These are phyloP conservation scores for Drosophila lowei DNA, from an alignment of 1,140 invertebrate species.

Conservation along the genomic window DNA sequence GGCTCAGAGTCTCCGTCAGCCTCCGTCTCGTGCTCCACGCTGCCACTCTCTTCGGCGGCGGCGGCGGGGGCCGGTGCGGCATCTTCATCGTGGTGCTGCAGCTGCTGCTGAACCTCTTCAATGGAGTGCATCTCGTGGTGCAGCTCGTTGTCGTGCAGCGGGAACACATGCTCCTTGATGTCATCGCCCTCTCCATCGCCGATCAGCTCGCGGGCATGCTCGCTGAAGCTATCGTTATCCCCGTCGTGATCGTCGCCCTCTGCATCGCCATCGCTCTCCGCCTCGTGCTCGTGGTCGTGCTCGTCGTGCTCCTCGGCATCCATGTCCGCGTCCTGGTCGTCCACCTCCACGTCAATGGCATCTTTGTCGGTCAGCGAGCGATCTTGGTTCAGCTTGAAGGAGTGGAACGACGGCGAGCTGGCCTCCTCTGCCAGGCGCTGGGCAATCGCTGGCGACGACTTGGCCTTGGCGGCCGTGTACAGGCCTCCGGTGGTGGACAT, in stretches of 20 bases:
- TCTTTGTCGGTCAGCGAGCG: constrained; percentile 62
- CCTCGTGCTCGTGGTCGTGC: constrained; percentile 50
- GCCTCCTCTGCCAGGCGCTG: constrained; percentile 35
- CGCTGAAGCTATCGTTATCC: constrained; percentile 18
- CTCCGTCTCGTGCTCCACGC: constrained; percentile 48
- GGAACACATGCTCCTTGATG: constrained; percentile 74
- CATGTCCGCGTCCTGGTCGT: constrained; percentile 57
- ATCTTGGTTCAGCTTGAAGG: constrained; percentile 77
- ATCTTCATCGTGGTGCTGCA: constrained; percentile 60
- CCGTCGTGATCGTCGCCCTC: constrained; percentile 37
- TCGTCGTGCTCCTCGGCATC: constrained; percentile 57
- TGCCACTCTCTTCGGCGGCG: constrained; percentile 39
- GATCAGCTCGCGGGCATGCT: constrained; percentile 42
- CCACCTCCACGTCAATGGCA: constrained; percentile 54
- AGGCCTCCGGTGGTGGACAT: constrained; percentile 70
- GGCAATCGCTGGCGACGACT: constrained; percentile 47
- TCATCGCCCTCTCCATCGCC: constrained; percentile 27
- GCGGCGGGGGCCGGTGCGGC: constrained; percentile 1
- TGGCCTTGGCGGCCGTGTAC: constrained; percentile 59
- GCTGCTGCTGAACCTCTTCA: constrained; percentile 66
- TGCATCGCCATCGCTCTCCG: constrained; percentile 44
- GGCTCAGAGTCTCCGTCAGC: constrained; percentile 40
- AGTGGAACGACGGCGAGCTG: constrained; percentile 65
- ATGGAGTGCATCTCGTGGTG: constrained; percentile 74
- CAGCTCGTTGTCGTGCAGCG: constrained; percentile 68